These are phyloP conservation scores for Dryadula phaetusa DNA, from an alignment of 2,888 invertebrate genomes.

Conservation along the genomic window DNA sequence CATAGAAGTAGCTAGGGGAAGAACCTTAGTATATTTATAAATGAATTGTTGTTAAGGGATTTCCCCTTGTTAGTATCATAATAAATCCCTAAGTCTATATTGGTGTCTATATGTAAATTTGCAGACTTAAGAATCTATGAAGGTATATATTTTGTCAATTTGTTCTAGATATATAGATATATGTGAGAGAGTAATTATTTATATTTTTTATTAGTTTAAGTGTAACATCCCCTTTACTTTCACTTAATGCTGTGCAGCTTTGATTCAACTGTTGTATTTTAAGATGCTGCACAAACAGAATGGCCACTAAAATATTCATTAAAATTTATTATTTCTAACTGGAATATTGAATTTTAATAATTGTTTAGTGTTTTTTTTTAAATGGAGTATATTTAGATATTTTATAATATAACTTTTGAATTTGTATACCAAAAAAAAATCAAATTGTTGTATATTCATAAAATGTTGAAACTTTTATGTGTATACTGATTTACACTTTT, in stretches of 20 bases:
- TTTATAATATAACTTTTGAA: slow-evolving; percentile 27
- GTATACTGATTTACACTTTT: slow-evolving; percentile 16
- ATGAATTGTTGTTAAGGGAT: neutral
- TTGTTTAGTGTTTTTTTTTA: slow-evolving; percentile 13
- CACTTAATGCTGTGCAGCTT: slow-evolving; percentile 46
- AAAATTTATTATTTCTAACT: slow-evolving; percentile 7
- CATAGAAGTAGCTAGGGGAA: slow-evolving; percentile 17
- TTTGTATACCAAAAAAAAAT: slow-evolving; percentile 23
- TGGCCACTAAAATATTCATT: slow-evolving; percentile 11
- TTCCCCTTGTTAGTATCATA: slow-evolving; percentile 10
- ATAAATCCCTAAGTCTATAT: slow-evolving; percentile 15
- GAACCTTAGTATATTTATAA: slow-evolving; percentile 7
- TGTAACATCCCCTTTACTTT: slow-evolving; percentile 38
- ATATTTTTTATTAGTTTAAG: slow-evolving; percentile 52
- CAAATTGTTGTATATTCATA: slow-evolving; percentile 24
- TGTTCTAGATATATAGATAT: slow-evolving; percentile 65
- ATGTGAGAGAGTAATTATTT: slow-evolving; percentile 54
- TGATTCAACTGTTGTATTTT: slow-evolving; percentile 37
- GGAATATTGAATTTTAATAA: slow-evolving; percentile 17
- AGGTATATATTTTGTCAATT: slow-evolving; percentile 76
- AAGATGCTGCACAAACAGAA: slow-evolving; percentile 19
- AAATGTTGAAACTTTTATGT: slow-evolving; percentile 21
- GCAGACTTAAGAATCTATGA: slow-evolving; percentile 58
- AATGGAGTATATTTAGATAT: slow-evolving; percentile 22
- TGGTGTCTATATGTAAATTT: slow-evolving; percentile 68